Base-by-base conservation (phyloP, 2,888 invertebrate genomes). In the Drosophila limbata region DNA sequence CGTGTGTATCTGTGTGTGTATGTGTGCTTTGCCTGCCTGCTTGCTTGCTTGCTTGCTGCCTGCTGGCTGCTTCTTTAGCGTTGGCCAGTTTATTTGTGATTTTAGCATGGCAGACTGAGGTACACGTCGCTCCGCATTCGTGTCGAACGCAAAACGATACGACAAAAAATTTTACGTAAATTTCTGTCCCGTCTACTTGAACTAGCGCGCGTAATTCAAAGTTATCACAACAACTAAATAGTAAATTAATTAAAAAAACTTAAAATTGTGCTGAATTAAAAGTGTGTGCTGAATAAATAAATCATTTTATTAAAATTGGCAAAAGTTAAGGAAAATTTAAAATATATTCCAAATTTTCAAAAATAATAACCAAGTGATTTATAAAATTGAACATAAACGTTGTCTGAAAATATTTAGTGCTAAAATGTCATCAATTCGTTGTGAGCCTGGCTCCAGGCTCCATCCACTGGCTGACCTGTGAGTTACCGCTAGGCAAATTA, bases 51-150 rank as follows among this genome's bases (percentile, higher is more conserved):
- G 79, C 77, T 52, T 74, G 56, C 73, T 74, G 84, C 84, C 77
- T 84, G 87, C 80, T 76, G 79, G 84, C 82, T 87, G 91, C 89
- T 91, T 91, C 90, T 91, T 91, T 84, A 73, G 76, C 87, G 81
- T 76, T 87, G 79, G 88, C 80, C 86, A 84, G 90, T 81, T 91
- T 91, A 91, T 91, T 91, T 91, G 88, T 91, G 91, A 91, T 90
- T 91, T 90, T 88, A 90, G 84, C 89, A 91, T 91, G 91, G 89
- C 90, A 84, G 88, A 82, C 90, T 88, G 81, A 91, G 89, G 88
- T 89, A 78, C 86, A 88, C 77, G 86, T 72, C 88, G 89, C 85
- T 73, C 74, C 69, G 80, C 74, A 69, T 56, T 79, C 83, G 88
- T 81, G 79, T 73, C 79, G 79, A 73, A 79, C 79, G 86, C 79